Evolutionary conservation across 2,113 vertebrate species (phyloP), one percentile per base, ranked within the genome.

Genomic region (Clupea harengus): DNA sequence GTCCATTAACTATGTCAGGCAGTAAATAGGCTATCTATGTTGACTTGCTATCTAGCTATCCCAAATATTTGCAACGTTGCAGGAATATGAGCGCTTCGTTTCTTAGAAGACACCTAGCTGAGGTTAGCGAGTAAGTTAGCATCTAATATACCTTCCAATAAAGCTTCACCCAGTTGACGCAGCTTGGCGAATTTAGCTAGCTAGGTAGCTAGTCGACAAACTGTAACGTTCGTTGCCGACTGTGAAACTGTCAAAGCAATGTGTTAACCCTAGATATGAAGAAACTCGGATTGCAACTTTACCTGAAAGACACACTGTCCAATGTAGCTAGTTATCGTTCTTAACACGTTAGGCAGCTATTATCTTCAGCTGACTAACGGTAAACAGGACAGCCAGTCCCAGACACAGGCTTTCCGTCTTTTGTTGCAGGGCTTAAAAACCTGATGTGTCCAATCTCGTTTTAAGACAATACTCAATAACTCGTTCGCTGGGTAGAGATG

Each of bases 291-390:
- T 13, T 78, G 13, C 28, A 15, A 78, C 13, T 78, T 78, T 78
- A 78, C 72, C 72, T 78, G 13, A 39, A 78, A 78, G 9, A 78
- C 25, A 44, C 28, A 32, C 28, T 39, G 15, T 78, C 72, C 72
- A 32, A 78, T 78, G 28, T 78, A 17, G 2, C 28, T 78, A 78
- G 32, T 17, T 78, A 5, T 17, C 72, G 72, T 78, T 78, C 25
- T 78, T 44, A 78, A 78, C 72, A 78, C 72, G 72, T 78, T 78
- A 78, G 25, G 72, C 72, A 32, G 72, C 72, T 32, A 72, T 78
- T 78, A 39, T 13, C 32, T 78, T 78, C 72, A 78, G 72, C 72
- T 78, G 72, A 78, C 72, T 78, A 78, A 78, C 72, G 72, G 67
- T 75, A 75, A 75, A 75, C 67, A 75, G 28, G 32, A 32, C 28